Base-by-base conservation (phyloP, 2,888 invertebrate species). In the Pandemis cinnamomeana region DNA sequence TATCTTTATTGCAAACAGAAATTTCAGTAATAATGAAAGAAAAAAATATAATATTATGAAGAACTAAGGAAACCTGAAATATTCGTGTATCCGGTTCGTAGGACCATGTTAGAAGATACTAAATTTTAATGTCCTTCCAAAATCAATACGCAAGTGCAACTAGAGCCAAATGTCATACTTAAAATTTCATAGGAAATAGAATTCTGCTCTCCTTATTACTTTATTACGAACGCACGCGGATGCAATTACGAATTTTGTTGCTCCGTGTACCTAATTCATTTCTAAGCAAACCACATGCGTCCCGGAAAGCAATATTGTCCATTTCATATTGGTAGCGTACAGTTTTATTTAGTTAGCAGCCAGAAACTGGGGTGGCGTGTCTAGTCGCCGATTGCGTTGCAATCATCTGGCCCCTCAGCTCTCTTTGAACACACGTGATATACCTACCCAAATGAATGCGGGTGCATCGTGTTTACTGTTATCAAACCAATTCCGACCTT, bases 401-500 rank as follows among this genome's bases (percentile, higher is more conserved):
- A 89, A 91, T 93, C 91, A 88, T 88, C 87, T 88, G 86, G 86
- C 88, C 88, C 91, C 90, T 36, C 27, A 36, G 27, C 27, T 36
- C 27, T 84, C 82, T 73, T 62, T 61, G 75, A 83, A 84, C 84
- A 84, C 91, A 90, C 87, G 88, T 90, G 90, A 88, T 87, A 84
- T 74, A 58, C 11, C 58, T 58, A 74, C 71, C 67, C 67, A n/a
- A 61, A 67, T 27, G 11, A 71, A 68, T 86, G 84, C 84, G 87
- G 85, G 84, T 87, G 88, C 88, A 88, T 82, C 87, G 83, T 84
- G 86, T 82, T 78, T 72, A 72, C 77, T 78, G 42, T n/a, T 8
- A 48, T 53, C 70, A 77, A 61, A 75, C 66, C 73, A 81, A 67
- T 77, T 62, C 68, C 67, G 72, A 81, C 80, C 77, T 77, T 79